Conservation (phyloP, 2,113 vertebrate genomes). For the Erythrolamprus reginae region DNA sequence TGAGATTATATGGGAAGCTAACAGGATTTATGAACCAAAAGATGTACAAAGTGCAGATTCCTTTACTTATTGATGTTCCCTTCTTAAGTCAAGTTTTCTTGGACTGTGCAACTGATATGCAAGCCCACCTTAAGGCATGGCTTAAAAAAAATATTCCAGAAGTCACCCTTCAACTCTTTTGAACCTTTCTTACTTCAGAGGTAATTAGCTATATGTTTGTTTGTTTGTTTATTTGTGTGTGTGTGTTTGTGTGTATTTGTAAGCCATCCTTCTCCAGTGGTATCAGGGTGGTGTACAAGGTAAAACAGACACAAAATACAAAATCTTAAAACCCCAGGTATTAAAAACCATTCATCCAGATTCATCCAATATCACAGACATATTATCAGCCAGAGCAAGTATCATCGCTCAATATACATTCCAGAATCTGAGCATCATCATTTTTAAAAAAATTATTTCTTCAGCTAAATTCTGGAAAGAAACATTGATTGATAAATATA, state of each 20-base stretch:
- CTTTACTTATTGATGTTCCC: neutral
- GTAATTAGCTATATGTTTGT: neutral
- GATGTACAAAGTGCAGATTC: neutral
- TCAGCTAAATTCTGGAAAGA: neutral
- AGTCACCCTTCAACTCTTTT: neutral
- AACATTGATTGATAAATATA: neutral
- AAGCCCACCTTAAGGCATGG: neutral
- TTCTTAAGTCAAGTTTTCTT: neutral
- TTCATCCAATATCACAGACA: no score
- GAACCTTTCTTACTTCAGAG: neutral
- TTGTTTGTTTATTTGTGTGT: no score
- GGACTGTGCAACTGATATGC: neutral
- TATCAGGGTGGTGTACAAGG: no score
- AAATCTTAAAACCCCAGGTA: no score
- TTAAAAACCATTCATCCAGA: no score
- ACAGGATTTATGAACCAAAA: neutral
- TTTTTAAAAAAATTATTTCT: neutral
- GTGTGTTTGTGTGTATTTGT: no score
- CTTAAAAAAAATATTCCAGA: neutral
- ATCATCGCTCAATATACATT: no score
- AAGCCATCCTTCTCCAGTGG: no score
- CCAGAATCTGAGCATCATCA: neutral
- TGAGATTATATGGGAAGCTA: neutral
- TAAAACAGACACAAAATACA: no score
- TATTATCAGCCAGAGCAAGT: no score